phyloP scores from a whole-genome alignment of 2,888 invertebrate genomes.

The Pycnomerus fuliginosus region DNA sequence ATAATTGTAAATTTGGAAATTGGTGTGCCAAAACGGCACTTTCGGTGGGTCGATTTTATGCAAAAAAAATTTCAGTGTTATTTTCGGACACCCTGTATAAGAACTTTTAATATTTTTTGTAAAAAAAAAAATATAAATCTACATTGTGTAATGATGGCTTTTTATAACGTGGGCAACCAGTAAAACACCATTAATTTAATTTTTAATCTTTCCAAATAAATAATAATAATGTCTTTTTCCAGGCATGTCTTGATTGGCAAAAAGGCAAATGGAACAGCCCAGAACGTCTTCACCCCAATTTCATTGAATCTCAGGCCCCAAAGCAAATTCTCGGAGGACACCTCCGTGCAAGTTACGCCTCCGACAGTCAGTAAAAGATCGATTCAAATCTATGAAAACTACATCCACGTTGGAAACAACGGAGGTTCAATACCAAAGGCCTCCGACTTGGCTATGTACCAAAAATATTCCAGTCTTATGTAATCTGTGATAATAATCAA shows the following conservation, averaged over 20 bases:
- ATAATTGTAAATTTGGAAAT: too few species aligned
- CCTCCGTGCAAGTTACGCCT: slow-evolving; percentile 63
- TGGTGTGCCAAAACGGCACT: too few species aligned
- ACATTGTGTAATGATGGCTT: too few species aligned
- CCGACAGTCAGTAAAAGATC: slow-evolving; percentile 65
- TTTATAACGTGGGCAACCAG: too few species aligned
- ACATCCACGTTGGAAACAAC: slow-evolving; percentile 59
- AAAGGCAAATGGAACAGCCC: slow-evolving; percentile 57
- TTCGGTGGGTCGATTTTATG: too few species aligned
- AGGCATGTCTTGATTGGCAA: slow-evolving; percentile 68
- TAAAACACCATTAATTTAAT: too few species aligned
- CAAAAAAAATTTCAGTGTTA: too few species aligned
- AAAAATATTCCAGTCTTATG: slow-evolving; percentile 50
- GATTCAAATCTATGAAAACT: slow-evolving; percentile 68
- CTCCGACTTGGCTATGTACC: slow-evolving; percentile 54
- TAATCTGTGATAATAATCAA: slow-evolving; percentile 21
- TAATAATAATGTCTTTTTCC: slow-evolving; percentile 37
- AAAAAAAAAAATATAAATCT: too few species aligned
- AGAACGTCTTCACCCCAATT: slow-evolving; percentile 54
- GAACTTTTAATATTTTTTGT: too few species aligned
- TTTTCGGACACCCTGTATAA: too few species aligned
- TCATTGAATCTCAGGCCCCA: slow-evolving; percentile 60
- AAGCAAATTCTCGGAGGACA: slow-evolving; percentile 65
- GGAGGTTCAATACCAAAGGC: slow-evolving; percentile 56
- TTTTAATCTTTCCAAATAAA: too few species aligned